Conservation (phyloP, 2,113 vertebrate genomes). For the Alces alces region DNA sequence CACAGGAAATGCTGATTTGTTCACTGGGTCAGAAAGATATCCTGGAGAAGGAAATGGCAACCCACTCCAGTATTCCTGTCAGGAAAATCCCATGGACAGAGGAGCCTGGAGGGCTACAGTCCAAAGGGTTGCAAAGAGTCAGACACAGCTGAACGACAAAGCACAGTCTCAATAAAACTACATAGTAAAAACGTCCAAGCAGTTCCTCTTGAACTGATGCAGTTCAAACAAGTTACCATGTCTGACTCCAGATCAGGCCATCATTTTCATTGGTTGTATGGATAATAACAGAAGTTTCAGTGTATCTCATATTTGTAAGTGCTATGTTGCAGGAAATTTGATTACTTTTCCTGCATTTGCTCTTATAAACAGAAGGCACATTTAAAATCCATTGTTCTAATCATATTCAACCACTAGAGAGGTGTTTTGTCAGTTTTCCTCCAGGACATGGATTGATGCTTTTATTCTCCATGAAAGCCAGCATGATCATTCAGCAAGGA, state of each 20-base stretch:
- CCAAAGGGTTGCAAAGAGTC: background rate
- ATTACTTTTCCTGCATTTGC: background rate
- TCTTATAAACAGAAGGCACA: background rate
- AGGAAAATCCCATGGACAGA: background rate
- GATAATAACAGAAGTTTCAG: background rate
- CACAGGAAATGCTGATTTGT: background rate
- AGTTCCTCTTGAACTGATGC: background rate
- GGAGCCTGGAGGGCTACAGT: background rate
- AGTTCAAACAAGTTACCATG: background rate
- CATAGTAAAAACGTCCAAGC: background rate
- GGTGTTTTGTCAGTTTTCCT: background rate
- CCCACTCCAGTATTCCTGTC: background rate
- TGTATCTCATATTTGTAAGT: background rate
- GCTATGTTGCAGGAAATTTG: background rate
- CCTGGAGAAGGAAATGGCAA: background rate
- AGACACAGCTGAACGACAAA: rapidly evolving
- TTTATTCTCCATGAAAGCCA: background rate
- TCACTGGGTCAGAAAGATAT: background rate
- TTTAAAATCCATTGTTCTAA: background rate
- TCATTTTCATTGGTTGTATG: background rate
- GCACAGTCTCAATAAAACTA: background rate
- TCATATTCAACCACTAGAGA: background rate
- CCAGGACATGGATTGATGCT: background rate
- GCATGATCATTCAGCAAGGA: background rate
- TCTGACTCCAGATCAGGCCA: background rate